These are phyloP conservation scores for Terrapene triunguis DNA, from an alignment of 2,113 vertebrate species.

Conservation along the genomic window DNA sequence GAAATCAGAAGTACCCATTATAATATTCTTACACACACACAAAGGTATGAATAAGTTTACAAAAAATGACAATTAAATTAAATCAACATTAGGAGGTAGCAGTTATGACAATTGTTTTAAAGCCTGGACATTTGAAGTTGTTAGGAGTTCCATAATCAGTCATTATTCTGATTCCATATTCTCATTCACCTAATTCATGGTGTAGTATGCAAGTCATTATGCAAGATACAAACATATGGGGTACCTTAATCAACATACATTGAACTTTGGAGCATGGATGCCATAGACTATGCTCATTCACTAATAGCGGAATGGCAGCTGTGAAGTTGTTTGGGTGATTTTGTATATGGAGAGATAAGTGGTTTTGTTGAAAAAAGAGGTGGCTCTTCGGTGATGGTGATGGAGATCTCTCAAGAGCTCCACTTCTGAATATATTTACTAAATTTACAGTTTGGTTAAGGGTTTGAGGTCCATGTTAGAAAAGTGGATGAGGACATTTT, in stretches of 20 bases:
- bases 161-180: background rate
- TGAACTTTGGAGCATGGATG: background rate
- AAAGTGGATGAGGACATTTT: background rate
- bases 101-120: background rate
- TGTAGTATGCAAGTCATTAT: background rate
- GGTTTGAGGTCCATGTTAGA: background rate
- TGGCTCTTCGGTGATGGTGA: background rate
- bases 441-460: background rate
- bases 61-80: background rate
- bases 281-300: background rate
- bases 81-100: background rate
- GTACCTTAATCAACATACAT: background rate
- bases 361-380: background rate
- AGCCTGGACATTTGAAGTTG: background rate
- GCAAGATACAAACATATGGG: background rate
- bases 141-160: background rate
- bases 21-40: background rate
- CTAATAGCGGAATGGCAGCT: background rate
- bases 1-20: background rate
- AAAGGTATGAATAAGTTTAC: background rate
- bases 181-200: background rate
- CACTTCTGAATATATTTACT: background rate
- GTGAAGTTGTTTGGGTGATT: background rate
- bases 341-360: background rate
- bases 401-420: background rate